A percentile compares a stretch with the other conserved stretches of the same genome.
Evolutionary conservation across 2,888 invertebrate genomes (phyloP).

Genomic region (Cheilosia vernalis): DNA sequence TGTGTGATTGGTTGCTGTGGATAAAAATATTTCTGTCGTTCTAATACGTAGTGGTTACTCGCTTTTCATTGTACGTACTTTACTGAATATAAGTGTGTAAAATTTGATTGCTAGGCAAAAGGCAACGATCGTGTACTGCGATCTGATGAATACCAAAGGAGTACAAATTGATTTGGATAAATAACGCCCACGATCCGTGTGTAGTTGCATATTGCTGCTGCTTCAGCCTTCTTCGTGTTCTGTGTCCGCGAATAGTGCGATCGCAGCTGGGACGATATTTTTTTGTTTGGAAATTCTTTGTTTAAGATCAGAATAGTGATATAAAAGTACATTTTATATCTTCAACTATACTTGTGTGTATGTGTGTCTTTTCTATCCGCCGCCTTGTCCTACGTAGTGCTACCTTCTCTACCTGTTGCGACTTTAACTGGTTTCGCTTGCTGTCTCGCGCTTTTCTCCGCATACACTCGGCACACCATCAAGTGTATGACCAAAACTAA

Average conservation of each 20-base stretch:
- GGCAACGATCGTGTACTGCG: not conserved
- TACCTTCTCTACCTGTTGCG: constrained; percentile 65
- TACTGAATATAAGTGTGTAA: not conserved
- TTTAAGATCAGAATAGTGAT: constrained; percentile 48
- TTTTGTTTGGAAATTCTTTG: constrained; percentile 50
- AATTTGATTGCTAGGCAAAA: constrained; percentile 19
- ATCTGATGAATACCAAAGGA: too few relatives aligned
- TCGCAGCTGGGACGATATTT: constrained; percentile 6
- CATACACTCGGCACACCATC: constrained; percentile 46
- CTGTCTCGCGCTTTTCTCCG: constrained; percentile 71
- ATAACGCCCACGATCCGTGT: constrained; percentile 9
- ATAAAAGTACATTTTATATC: constrained; percentile 30
- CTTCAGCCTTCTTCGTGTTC: not conserved
- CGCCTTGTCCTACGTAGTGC: constrained; percentile 40
- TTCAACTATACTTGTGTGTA: constrained; percentile 44
- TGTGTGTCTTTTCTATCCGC: constrained; percentile 54
- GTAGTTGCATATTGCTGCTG: not conserved
- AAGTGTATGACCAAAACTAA: constrained; percentile 72
- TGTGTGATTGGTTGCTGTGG: constrained; percentile 22
- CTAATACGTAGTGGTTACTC: constrained; percentile 13
- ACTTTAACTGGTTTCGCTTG: constrained; percentile 72
- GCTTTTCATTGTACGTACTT: constrained; percentile 3
- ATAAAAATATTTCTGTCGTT: constrained; percentile 28
- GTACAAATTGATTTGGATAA: too few relatives aligned
- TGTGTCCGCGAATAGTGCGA: constrained; percentile 44